Percentiles rank a stretch among this genome's conserved stretches.
phyloP scores from a whole-genome alignment of 2,113 vertebrate genomes.

The Salvelinus sp. region DNA sequence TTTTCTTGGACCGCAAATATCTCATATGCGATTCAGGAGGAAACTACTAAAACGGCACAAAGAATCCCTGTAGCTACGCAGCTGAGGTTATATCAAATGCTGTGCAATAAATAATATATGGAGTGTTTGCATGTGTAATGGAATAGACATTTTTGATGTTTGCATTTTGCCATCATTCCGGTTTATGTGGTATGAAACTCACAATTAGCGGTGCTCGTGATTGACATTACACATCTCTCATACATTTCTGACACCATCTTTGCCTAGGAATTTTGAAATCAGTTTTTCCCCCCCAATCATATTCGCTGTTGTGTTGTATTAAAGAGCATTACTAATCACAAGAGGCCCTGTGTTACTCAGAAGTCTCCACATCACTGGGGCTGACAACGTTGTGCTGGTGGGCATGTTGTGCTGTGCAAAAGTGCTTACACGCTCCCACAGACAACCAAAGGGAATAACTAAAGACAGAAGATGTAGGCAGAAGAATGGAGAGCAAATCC shows the following conservation, averaged over 20 bases:
- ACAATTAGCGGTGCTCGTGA: conserved; percentile 31
- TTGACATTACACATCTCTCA: conserved; percentile 19
- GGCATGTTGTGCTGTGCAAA: conserved; percentile 74
- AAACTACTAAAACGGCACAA: conserved; percentile 83
- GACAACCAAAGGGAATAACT: conserved; percentile 81
- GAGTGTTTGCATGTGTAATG: conserved; percentile 42
- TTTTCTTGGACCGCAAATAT: conserved; percentile 93
- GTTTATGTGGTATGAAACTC: conserved; percentile 48
- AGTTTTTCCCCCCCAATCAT: conserved; percentile 56
- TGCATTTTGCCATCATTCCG: conserved; percentile 44
- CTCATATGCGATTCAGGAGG: conserved; percentile 89
- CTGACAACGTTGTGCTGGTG: conserved; percentile 70
- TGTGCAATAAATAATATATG: conserved; percentile 47
- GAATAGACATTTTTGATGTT: conserved; percentile 58
- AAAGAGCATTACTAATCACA: conserved; percentile 82
- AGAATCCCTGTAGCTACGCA: conserved; percentile 75
- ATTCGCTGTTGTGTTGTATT: conserved; percentile 67
- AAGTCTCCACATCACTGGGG: conserved; percentile 70
- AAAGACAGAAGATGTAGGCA: conserved; percentile 74
- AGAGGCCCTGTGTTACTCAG: conserved; percentile 75
- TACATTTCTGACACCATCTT: conserved; percentile 43
- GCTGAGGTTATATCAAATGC: conserved; percentile 75
- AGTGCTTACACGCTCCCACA: conserved; percentile 71
- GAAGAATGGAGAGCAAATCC: conserved; percentile 76
- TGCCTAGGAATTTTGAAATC: conserved; percentile 55